Evolutionary conservation across 2,797 vertebrate species (phyloP).

Genomic region (Enteromius mattozi): DNA sequence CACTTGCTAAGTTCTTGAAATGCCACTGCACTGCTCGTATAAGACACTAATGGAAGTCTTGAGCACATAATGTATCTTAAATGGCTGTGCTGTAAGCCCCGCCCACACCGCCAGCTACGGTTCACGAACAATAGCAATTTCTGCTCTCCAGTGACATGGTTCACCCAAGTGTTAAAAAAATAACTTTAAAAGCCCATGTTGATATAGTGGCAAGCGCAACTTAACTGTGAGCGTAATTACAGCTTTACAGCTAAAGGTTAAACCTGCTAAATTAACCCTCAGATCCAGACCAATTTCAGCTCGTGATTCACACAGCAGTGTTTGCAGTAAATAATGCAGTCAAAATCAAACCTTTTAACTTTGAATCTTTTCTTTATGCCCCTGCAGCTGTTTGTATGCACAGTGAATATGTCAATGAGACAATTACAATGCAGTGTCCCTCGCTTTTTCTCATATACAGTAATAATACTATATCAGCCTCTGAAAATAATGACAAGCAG

Average conservation of each 20-base stretch:
- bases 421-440: background rate
- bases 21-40: background rate
- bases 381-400: slow-evolving; percentile 1
- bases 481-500: background rate
- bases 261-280: slow-evolving; percentile 54
- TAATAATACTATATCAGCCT: background rate
- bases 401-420: background rate
- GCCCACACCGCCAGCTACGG: slow-evolving; percentile 13
- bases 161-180: slow-evolving; percentile 54
- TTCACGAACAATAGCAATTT: slow-evolving; percentile 47
- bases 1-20: background rate
- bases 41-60: slow-evolving; percentile 38
- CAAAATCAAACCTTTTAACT: background rate
- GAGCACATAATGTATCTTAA: slow-evolving; percentile 30
- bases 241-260: slow-evolving; percentile 43
- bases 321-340: slow-evolving; percentile 15
- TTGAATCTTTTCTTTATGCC: background rate
- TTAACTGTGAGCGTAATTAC: slow-evolving; percentile 43
- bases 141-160: slow-evolving; percentile 40
- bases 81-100: slow-evolving; percentile 38
- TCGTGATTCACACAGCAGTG: slow-evolving; percentile 35
- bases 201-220: slow-evolving; percentile 16
- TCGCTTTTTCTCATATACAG: background rate
- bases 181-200: slow-evolving; percentile 23
- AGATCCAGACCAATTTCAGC: slow-evolving; percentile 46